A percentile compares a stretch with the other conserved stretches of the same genome.
Evolutionary conservation across 1,140 invertebrate species (phyloP).

Genomic region (Drosophila pectinifera): DNA sequence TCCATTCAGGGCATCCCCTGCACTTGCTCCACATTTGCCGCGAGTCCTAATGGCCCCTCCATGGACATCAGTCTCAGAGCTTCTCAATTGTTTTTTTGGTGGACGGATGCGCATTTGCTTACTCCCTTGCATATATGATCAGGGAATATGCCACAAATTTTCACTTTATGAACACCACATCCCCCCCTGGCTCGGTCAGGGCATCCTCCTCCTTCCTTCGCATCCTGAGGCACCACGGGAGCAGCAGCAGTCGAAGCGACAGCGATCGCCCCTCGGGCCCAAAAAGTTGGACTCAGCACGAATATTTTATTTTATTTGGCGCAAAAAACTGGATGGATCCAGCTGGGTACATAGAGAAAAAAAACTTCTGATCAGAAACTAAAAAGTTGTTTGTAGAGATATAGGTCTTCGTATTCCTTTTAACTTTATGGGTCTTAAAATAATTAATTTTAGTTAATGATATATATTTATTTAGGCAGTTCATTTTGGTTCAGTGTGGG

Average conservation of each 20-base stretch:
- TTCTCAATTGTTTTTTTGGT: slow-evolving; percentile 26
- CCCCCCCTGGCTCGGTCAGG: slow-evolving; percentile 21
- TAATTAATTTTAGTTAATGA: neutral
- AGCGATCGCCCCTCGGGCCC: slow-evolving; percentile 53
- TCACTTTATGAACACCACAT: slow-evolving; percentile 67
- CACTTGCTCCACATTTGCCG: neutral
- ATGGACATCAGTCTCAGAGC: neutral
- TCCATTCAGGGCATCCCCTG: neutral
- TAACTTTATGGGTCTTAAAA: neutral
- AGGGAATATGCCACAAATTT: slow-evolving; percentile 74
- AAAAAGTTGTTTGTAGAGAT: neutral
- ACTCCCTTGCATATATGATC: slow-evolving; percentile 41
- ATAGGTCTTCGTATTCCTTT: neutral
- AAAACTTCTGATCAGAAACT: neutral
- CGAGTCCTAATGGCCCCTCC: slow-evolving; percentile 1
- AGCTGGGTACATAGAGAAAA: slow-evolving; percentile 18
- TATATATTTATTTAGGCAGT: neutral
- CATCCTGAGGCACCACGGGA: slow-evolving; percentile 33
- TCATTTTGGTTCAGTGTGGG: slow-evolving; percentile 4
- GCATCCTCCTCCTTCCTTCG: slow-evolving; percentile 1
- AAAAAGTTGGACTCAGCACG: slow-evolving; percentile 65
- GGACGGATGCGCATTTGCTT: slow-evolving; percentile 46
- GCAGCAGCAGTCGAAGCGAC: slow-evolving; percentile 43
- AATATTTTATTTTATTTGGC: slow-evolving; percentile 76
- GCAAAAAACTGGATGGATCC: slow-evolving; percentile 53